These are phyloP conservation scores for Falcaria lacertinaria DNA, from an alignment of 2,888 invertebrate genomes.

Conservation along the genomic window DNA sequence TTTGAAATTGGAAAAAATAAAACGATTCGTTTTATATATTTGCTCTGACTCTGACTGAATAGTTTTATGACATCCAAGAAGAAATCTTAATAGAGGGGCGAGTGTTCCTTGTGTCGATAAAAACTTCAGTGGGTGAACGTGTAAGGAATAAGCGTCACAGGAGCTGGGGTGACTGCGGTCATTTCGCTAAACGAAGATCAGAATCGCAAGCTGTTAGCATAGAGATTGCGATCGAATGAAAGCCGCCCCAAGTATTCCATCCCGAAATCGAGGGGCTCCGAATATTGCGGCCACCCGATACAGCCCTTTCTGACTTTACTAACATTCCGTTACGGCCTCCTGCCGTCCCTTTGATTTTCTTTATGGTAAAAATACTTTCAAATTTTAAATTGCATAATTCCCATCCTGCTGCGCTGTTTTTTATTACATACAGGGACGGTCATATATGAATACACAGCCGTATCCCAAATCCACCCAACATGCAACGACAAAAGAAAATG, in stretches of 20 bases:
- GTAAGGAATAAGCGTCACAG: slow-evolving; percentile 76
- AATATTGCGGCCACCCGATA: slow-evolving; percentile 71
- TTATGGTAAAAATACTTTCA: slow-evolving; percentile 50
- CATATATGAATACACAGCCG: slow-evolving; percentile 24
- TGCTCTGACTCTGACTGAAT: slow-evolving; percentile 25
- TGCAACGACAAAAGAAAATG: slow-evolving; percentile 41
- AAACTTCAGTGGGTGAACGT: slow-evolving; percentile 74
- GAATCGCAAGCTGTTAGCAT: slow-evolving; percentile 80
- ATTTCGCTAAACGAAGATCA: slow-evolving; percentile 80
- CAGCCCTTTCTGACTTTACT: slow-evolving; percentile 65
- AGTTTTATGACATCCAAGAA: slow-evolving; percentile 52
- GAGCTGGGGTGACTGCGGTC: slow-evolving; percentile 75
- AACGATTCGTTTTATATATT: slow-evolving; percentile 24
- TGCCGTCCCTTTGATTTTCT: slow-evolving; percentile 61
- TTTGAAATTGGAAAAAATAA: slow-evolving; percentile 15
- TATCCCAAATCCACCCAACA: slow-evolving; percentile 35
- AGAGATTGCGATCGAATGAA: slow-evolving; percentile 79
- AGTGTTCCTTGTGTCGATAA: slow-evolving; percentile 65
- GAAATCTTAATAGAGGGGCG: slow-evolving; percentile 59
- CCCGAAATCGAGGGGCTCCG: slow-evolving; percentile 67
- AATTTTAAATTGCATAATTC: slow-evolving; percentile 37
- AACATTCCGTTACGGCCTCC: slow-evolving; percentile 58
- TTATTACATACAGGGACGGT: not conserved
- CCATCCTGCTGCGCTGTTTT: slow-evolving; percentile 24
- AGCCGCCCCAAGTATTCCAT: slow-evolving; percentile 74